Conservation (phyloP, 2,888 invertebrate genomes). For the Cheilosia vernalis region DNA sequence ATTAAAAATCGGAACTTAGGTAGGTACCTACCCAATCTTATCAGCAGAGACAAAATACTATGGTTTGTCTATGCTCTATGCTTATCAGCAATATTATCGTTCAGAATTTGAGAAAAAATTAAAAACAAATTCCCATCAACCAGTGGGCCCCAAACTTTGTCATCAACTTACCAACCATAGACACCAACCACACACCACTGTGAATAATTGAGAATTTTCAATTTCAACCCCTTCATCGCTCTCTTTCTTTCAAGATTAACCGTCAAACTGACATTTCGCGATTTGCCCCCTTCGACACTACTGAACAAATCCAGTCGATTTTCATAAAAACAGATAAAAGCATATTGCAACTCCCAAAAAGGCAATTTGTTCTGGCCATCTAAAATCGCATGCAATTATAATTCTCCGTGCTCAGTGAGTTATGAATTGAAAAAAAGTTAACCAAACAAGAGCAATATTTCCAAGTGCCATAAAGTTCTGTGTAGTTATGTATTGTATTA, state of each 20-base stretch:
- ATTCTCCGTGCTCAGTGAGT: conserved; percentile 39
- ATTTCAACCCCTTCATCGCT: too few species aligned
- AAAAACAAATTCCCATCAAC: neutral
- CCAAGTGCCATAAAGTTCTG: conserved; percentile 59
- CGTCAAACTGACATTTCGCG: conserved; percentile 64
- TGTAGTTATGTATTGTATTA: conserved; percentile 45
- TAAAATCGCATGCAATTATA: neutral
- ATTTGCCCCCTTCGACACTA: conserved; percentile 15
- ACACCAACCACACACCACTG: conserved; percentile 20
- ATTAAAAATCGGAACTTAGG: too few species aligned
- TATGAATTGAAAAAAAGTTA: conserved; percentile 38
- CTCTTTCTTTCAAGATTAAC: neutral
- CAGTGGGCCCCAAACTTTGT: neutral
- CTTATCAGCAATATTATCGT: neutral
- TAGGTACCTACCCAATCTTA: too few species aligned
- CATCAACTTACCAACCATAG: neutral
- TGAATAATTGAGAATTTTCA: neutral
- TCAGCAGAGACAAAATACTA: too few species aligned
- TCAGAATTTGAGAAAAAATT: too few species aligned
- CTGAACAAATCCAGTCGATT: conserved; percentile 27
- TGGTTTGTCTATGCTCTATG: too few species aligned
- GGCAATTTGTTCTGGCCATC: conserved; percentile 21
- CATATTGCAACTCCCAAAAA: conserved; percentile 14
- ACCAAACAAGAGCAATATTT: conserved; percentile 56
- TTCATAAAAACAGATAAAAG: conserved; percentile 20